These are phyloP conservation scores for Apotomis capreana DNA, from an alignment of 2,888 invertebrate genomes.

Conservation along the genomic window DNA sequence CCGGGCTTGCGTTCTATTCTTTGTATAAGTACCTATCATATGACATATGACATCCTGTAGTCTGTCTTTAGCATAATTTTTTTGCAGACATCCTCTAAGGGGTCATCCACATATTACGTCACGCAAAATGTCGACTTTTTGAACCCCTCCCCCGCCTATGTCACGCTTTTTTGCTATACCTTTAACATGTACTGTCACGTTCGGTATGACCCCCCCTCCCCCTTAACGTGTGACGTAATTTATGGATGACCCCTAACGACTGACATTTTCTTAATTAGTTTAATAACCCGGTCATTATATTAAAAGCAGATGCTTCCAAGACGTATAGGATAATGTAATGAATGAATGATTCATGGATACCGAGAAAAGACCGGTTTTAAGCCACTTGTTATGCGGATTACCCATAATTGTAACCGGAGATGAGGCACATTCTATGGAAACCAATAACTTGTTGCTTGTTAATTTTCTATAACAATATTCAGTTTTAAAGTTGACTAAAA, in stretches of 20 bases:
- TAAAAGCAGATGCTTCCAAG: conserved; percentile 26
- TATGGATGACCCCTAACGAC: too few relatives aligned
- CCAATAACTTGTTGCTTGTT: not conserved
- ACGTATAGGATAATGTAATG: conserved; percentile 24
- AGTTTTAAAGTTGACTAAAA: too few relatives aligned
- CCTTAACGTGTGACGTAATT: too few relatives aligned
- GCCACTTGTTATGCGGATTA: conserved; percentile 22
- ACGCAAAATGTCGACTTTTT: too few relatives aligned
- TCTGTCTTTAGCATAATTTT: not conserved
- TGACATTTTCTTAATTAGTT: conserved; percentile 21
- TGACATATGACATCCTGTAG: not conserved
- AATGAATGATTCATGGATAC: conserved; percentile 39
- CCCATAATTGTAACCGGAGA: conserved; percentile 14
- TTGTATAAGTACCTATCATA: not conserved
- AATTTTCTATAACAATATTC: not conserved
- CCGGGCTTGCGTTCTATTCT: too few relatives aligned
- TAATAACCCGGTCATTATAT: conserved; percentile 12
- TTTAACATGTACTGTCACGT: too few relatives aligned
- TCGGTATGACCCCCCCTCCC: too few relatives aligned
- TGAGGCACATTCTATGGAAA: conserved; percentile 14
- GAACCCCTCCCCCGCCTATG: too few relatives aligned
- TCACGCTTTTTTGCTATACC: too few relatives aligned
- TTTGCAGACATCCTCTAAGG: conserved; percentile 6
- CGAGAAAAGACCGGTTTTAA: conserved; percentile 35
- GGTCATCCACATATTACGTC: too few relatives aligned